Base-by-base conservation (phyloP, 64 coral and sea anemone species). In the Stichodactyla helianthus region DNA sequence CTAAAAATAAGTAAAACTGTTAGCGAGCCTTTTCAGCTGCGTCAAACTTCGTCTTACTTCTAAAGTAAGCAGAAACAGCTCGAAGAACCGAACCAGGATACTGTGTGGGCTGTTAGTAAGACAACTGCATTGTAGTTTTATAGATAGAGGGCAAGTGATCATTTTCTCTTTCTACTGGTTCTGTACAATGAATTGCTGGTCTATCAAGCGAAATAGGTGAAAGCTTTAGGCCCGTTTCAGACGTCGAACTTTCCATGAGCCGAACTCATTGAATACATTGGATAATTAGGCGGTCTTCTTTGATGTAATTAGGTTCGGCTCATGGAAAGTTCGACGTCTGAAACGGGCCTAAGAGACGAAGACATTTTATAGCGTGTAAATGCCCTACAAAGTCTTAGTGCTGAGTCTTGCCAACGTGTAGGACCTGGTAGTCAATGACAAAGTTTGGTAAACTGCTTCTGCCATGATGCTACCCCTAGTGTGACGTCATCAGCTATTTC, bases 41-140 rank as follows among this genome's bases (percentile, higher is more conserved):
- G 25, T 79, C 1, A 6, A 79, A 79, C 62, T 65, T 65, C 9
- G 12, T 50, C 77, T 79, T 25, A 79, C 77, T 51, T 79, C 16
- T 79, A 79, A 79, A 79, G 18, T 50, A 79, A 52, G 77, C 77
- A 50, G 26, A n/a, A 16, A 79, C 26, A 25, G 77, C 77, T 28
- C 77, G 25, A 79, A 79, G 77, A 52, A 79, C 77, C 7, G 77
- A 79, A 25, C 77, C 77, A 50, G 77, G 77, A 79, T 79, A 79
- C 62, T 79, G 77, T 18, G 77, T 79, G 25, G 77, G 77, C 10
- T 79, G 28, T 79, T 79, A 12, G 77, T 79, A 79, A 4, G 26
- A 52, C 2, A 77, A n/a, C n/a, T 77, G 18, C 31, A 44, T 27
- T 3, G 71, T 77, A 77, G 6, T 77, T 6, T 16, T 77, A 44